Conservation (phyloP, 2,113 vertebrate genomes). For the Laticauda laticaudata region DNA sequence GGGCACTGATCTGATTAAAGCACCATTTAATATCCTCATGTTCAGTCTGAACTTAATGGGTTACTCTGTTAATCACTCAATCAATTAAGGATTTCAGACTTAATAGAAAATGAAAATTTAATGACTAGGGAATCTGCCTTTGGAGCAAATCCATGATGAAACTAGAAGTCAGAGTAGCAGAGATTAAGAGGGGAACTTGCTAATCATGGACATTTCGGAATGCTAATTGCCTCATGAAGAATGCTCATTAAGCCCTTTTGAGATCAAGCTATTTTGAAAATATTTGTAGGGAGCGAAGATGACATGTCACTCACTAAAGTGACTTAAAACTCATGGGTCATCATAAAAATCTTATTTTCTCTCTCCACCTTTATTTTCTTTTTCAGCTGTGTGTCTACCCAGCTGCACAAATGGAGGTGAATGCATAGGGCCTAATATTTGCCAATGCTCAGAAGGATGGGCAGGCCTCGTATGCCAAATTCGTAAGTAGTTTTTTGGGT, state of each 20-base stretch:
- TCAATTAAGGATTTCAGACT: conserved; percentile 21
- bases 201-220: conserved; percentile 25
- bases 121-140: not conserved
- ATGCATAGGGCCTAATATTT: conserved; percentile 69
- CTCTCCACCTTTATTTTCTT: not conserved
- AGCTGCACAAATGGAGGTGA: conserved; percentile 71
- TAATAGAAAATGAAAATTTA: conserved; percentile 28
- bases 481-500: conserved; percentile 66
- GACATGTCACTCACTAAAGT: conserved; percentile 31
- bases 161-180: not conserved
- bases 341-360: not conserved
- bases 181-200: conserved; percentile 27
- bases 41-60: conserved; percentile 27
- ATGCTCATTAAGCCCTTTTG: conserved; percentile 20
- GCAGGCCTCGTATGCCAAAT: conserved; percentile 72
- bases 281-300: conserved; percentile 12
- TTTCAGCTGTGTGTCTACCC: conserved; percentile 74
- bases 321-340: not conserved
- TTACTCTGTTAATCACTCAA: conserved; percentile 30
- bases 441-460: conserved; percentile 66
- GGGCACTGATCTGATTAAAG: conserved; percentile 10
- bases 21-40: conserved; percentile 5
- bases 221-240: conserved; percentile 21
- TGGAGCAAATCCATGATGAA: conserved; percentile 3
- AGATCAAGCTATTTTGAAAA: conserved; percentile 48